Evolutionary conservation across 2,113 vertebrate genomes (phyloP).

Genomic region (Vireo altiloquus): DNA sequence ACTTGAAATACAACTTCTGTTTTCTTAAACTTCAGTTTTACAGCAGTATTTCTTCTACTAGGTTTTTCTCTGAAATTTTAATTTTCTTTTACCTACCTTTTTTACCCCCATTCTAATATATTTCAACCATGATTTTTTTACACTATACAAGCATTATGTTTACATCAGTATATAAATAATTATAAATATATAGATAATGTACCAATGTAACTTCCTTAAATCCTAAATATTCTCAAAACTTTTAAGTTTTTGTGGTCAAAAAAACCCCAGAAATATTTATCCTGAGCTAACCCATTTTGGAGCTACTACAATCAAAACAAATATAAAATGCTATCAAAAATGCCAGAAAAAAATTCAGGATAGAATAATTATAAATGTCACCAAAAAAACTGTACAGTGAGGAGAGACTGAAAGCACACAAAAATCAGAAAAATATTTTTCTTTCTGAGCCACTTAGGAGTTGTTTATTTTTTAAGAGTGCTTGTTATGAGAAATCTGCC

Average conservation of each 20-base stretch:
- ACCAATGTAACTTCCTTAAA: background rate
- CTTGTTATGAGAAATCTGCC: background rate
- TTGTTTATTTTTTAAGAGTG: background rate
- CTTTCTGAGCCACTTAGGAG: background rate
- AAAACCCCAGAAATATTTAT: background rate
- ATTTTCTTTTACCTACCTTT: background rate
- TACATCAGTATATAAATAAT: background rate
- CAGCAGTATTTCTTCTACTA: background rate
- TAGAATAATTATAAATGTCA: background rate
- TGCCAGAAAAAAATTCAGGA: background rate
- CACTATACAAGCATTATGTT: background rate
- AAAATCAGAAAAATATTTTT: background rate
- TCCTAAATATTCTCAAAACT: background rate
- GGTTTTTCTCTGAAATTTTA: background rate
- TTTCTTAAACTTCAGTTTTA: background rate
- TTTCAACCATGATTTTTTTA: background rate
- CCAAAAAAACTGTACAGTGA: background rate
- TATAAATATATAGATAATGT: background rate
- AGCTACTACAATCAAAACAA: background rate
- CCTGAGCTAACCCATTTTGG: background rate
- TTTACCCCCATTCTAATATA: background rate
- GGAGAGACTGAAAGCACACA: background rate
- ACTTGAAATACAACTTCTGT: background rate
- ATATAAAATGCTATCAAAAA: background rate
- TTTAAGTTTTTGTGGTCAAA: background rate